These are phyloP conservation scores for Hydrotaea cyrtoneurina DNA, from an alignment of 2,888 invertebrate species.

Conservation along the genomic window DNA sequence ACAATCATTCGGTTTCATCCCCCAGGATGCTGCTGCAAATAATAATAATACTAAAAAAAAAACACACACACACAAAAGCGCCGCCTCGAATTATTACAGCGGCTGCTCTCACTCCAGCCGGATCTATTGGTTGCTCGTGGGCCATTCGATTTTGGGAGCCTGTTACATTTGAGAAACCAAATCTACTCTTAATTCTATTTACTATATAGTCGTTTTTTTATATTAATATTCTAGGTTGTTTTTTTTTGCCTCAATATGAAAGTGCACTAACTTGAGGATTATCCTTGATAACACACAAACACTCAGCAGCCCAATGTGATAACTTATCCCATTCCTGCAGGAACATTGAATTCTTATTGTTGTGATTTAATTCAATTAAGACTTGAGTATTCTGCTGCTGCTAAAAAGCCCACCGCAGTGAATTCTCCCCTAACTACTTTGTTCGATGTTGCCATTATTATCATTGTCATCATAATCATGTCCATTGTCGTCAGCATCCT, in stretches of 20 bases:
- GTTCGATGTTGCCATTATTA: too few species aligned
- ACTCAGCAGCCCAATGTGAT: constrained; percentile 11
- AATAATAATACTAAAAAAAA: too few species aligned
- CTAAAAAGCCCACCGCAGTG: constrained; percentile 27
- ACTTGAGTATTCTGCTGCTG: constrained; percentile 34
- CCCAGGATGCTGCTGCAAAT: background rate
- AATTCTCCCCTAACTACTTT: constrained; percentile 15
- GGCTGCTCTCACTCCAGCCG: background rate
- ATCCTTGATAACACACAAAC: constrained; percentile 53
- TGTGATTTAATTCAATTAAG: constrained; percentile 49
- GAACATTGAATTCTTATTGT: background rate
- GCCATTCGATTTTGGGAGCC: constrained; percentile 72
- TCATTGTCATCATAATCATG: background rate
- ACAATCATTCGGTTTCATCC: background rate
- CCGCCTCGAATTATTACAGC: background rate
- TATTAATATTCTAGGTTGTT: constrained; percentile 43
- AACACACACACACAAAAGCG: background rate
- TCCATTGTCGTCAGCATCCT: constrained; percentile 39
- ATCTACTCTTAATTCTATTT: constrained; percentile 74
- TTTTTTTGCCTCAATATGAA: constrained; percentile 33
- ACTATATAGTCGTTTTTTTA: constrained; percentile 25
- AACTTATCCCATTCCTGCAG: background rate
- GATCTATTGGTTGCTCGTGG: too few species aligned
- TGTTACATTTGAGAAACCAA: constrained; percentile 78
- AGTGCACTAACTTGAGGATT: constrained; percentile 58